phyloP scores from a whole-genome alignment of 2,797 vertebrate genomes.

The Cephalopachus bancanus region DNA sequence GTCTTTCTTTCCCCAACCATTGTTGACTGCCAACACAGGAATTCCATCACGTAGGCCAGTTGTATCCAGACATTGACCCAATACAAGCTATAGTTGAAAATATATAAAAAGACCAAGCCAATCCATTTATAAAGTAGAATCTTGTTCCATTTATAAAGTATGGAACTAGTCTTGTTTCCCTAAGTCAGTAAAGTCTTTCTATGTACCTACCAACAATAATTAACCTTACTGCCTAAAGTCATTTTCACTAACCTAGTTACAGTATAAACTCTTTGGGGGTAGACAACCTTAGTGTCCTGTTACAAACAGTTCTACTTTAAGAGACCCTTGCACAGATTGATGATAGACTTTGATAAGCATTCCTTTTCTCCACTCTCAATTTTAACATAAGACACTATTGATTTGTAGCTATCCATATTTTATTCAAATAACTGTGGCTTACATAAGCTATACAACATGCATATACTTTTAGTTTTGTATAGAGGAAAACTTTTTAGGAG shows the following conservation, averaged over 20 bases:
- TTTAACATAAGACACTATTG: neutral
- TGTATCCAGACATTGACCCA: neutral
- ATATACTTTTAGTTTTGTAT: slow-evolving; percentile 23
- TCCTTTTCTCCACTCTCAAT: neutral
- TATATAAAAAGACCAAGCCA: neutral
- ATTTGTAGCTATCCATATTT: neutral
- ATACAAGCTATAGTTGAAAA: neutral
- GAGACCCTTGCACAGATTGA: no score
- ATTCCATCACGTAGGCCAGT: neutral
- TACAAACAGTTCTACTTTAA: neutral
- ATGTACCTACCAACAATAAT: neutral
- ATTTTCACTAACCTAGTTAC: neutral
- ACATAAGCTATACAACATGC: neutral
- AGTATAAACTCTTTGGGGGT: neutral
- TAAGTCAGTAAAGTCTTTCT: neutral
- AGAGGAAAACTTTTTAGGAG: neutral
- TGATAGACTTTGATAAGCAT: neutral
- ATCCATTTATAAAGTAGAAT: neutral
- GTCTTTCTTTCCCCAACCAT: neutral
- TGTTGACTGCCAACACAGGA: neutral
- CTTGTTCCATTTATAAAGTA: neutral
- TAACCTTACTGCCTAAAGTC: neutral
- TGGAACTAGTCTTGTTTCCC: neutral
- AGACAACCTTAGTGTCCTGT: neutral
- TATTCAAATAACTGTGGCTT: neutral